phyloP scores from a whole-genome alignment of 2,797 vertebrate genomes.

The Chelon labrosus region DNA sequence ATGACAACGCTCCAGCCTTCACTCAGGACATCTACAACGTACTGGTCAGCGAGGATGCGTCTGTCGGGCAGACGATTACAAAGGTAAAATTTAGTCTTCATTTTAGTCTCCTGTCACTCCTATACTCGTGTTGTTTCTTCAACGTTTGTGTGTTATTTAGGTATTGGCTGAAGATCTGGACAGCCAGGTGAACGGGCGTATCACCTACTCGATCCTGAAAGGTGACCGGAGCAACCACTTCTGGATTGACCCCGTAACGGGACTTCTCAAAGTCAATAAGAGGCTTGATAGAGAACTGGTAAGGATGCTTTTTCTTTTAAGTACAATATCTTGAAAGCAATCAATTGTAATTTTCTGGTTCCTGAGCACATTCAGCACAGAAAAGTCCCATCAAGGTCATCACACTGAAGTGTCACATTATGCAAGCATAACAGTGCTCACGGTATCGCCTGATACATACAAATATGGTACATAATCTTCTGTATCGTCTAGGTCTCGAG shows the following conservation, averaged over 20 bases:
- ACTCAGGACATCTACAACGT: slow-evolving; percentile 93
- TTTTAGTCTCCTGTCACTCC: neutral
- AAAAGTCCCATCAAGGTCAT: slow-evolving; percentile 59
- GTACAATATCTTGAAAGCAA: slow-evolving; percentile 59
- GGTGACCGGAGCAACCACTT: slow-evolving; percentile 96
- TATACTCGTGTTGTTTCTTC: neutral
- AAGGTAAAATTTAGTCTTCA: slow-evolving; percentile 78
- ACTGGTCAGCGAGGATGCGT: slow-evolving; percentile 92
- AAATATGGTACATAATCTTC: slow-evolving; percentile 21
- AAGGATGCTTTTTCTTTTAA: slow-evolving; percentile 67
- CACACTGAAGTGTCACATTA: slow-evolving; percentile 44
- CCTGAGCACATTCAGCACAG: slow-evolving; percentile 47
- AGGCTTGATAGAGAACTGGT: slow-evolving; percentile 95
- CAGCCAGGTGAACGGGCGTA: slow-evolving; percentile 92
- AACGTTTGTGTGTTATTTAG: slow-evolving; percentile 70
- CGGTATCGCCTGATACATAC: slow-evolving; percentile 36
- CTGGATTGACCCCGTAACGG: slow-evolving; percentile 91
- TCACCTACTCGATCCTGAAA: slow-evolving; percentile 92
- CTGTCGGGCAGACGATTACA: slow-evolving; percentile 90
- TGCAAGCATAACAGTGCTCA: slow-evolving; percentile 19
- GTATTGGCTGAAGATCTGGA: slow-evolving; percentile 94
- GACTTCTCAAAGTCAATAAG: slow-evolving; percentile 95
- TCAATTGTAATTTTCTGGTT: slow-evolving; percentile 71
- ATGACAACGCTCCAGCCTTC: slow-evolving; percentile 94
- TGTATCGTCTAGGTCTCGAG: slow-evolving; percentile 86